Evolutionary conservation across 2,888 invertebrate species (phyloP), one percentile per base, ranked within the genome.

Genomic region (Tillus elongatus): DNA sequence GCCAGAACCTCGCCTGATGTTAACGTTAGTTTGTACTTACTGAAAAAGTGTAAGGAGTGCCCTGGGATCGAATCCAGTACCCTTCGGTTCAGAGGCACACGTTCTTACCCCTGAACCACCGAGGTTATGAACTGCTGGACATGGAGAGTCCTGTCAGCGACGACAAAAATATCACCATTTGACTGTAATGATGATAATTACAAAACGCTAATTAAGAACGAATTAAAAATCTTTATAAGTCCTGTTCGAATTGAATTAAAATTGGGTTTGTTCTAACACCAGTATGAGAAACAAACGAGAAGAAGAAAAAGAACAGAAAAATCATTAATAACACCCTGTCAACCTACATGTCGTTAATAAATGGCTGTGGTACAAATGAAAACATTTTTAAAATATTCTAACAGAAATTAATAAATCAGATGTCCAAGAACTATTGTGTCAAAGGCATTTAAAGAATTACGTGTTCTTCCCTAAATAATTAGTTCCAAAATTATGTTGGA

Each of bases 331-430:
- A 19, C n/a, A 8, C n/a, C n/a, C n/a, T n/a, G n/a, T n/a, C n/a
- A n/a, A n/a, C n/a, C n/a, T n/a, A n/a, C n/a, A n/a, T n/a, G n/a
- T n/a, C n/a, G n/a, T n/a, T n/a, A 19, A 8, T 19, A 19, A 19
- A 19, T 19, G 6, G 24, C 6, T 19, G 24, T n/a, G 24, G n/a
- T 19, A 19, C 24, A 19, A 19, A 19, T 19, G 24, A 19, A 19
- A 19, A 19, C 24, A 19, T 19, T 19, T 19, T 19, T 8, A 19
- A 19, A 19, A 19, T 19, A 19, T 19, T 19, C 24, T 19, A 8
- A 19, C 24, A 19, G 6, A 19, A 19, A 19, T 19, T 19, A 19
- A 19, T 19, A 19, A 19, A 19, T 19, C 24, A 19, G n/a, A 19
- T 19, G 6, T 19, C n/a, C 24, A 19, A 6, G 24, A n/a, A 8